phyloP scores from a whole-genome alignment of 2,888 invertebrate genomes.

The Sycophila texana region DNA sequence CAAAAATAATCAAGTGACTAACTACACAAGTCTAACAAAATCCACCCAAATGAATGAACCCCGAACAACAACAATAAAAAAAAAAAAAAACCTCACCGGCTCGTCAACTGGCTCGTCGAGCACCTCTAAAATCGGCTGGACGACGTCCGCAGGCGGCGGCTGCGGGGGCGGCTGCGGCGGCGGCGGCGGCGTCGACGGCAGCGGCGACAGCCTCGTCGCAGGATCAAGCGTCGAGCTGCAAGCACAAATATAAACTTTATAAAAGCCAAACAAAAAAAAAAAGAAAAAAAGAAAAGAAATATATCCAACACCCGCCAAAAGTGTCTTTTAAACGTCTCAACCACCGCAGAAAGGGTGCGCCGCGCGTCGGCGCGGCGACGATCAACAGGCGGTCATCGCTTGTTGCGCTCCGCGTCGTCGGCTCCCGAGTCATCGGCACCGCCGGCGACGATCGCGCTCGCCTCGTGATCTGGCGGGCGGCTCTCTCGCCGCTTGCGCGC shows the following conservation, averaged over 20 bases:
- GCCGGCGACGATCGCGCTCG: background rate
- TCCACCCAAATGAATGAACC: too few species aligned
- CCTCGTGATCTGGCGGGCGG: slow-evolving; percentile 20
- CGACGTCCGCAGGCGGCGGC: slow-evolving; percentile 10
- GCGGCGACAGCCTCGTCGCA: background rate
- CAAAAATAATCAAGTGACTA: too few species aligned
- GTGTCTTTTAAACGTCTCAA: too few species aligned
- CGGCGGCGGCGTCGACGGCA: slow-evolving; percentile 19
- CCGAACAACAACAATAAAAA: too few species aligned
- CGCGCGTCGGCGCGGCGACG: background rate
- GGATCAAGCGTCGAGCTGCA: background rate
- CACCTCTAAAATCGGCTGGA: slow-evolving; percentile 64
- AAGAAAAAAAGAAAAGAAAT: too few species aligned
- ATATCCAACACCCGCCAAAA: too few species aligned
- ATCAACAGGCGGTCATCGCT: too few species aligned
- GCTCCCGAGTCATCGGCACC: background rate
- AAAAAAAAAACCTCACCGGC: slow-evolving; percentile 62
- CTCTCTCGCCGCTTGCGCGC: background rate
- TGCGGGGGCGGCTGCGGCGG: slow-evolving; percentile 22
- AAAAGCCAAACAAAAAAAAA: background rate
- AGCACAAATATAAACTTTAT: too few species aligned
- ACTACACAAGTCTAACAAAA: too few species aligned
- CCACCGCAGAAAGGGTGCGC: too few species aligned
- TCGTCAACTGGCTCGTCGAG: slow-evolving; percentile 70
- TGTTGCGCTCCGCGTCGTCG: background rate